Conservation (phyloP, 1,140 invertebrate genomes). For the Meloidogyne exigua region DNA sequence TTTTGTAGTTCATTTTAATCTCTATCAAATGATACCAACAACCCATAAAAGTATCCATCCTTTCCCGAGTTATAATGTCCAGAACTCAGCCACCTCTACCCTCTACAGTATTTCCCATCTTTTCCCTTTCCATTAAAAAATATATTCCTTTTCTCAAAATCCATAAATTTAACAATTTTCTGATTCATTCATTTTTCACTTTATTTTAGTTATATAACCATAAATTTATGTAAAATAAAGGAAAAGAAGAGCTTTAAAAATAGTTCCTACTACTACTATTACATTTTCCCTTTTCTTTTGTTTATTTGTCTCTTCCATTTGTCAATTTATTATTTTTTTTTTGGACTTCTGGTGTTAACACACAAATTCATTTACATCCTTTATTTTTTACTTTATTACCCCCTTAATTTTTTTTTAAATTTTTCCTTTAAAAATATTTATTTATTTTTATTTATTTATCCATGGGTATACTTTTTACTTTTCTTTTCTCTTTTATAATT, state of each 20-base stretch:
- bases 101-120: background rate
- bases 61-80: too few relatives aligned
- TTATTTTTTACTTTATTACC: background rate
- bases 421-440: background rate
- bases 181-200: slow-evolving; percentile 5
- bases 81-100: background rate
- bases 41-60: too few relatives aligned
- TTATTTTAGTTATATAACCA: background rate
- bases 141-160: background rate
- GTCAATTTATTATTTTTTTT: background rate
- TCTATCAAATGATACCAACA: too few relatives aligned
- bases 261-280: background rate
- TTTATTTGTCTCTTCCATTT: background rate
- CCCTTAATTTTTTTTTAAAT: background rate
- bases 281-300: too few relatives aligned
- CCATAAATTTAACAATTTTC: background rate
- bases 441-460: background rate
- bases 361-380: background rate
- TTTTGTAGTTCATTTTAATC: too few relatives aligned
- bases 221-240: slow-evolving; percentile 3
- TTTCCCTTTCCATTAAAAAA: background rate
- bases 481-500: background rate
- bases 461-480: background rate
- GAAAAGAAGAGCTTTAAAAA: background rate
- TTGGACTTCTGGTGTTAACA: background rate